Percentiles rank a stretch among this genome's conserved stretches.
Evolutionary conservation across 2,888 invertebrate species (phyloP).

Genomic region (Rotaria magnacalcarata): DNA sequence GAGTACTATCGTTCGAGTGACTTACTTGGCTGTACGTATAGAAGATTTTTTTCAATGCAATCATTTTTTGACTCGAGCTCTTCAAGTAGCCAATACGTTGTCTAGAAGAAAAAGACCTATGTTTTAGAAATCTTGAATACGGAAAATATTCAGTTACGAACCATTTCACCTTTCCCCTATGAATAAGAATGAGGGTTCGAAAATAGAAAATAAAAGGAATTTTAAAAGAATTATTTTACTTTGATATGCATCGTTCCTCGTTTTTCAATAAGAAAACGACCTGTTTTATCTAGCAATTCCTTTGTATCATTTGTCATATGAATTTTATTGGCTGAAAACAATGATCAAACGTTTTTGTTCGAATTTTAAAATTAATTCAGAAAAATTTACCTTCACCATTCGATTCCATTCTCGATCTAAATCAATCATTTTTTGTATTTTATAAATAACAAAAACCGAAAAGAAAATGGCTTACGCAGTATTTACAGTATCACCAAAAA

Average conservation of each 20-base stretch:
- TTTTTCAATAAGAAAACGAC: constrained; percentile 49
- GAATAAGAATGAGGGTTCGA: not conserved
- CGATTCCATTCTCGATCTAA: constrained; percentile 31
- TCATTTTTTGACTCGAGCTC: not conserved
- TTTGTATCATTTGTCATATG: constrained; percentile 52
- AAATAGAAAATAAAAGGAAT: not conserved
- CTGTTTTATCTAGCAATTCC: constrained; percentile 48
- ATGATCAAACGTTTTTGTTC: constrained; percentile 47
- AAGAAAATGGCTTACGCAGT: not conserved
- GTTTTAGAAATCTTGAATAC: not conserved
- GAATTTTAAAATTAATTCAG: constrained; percentile 46
- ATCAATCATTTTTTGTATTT: constrained; percentile 37
- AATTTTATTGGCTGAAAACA: constrained; percentile 51
- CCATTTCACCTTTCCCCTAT: constrained; percentile 6
- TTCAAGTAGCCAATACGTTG: not conserved
- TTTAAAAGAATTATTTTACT: constrained; percentile 47
- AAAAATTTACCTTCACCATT: constrained; percentile 38
- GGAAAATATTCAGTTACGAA: not conserved
- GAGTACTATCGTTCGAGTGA: too few species aligned
- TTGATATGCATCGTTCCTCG: constrained; percentile 52
- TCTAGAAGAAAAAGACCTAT: not conserved
- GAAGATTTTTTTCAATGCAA: not conserved
- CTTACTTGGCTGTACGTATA: not conserved
- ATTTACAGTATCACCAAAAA: not conserved
- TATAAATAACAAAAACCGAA: not conserved